phyloP scores from a whole-genome alignment of 2,797 vertebrate species.

The Typhlichthys subterraneus region DNA sequence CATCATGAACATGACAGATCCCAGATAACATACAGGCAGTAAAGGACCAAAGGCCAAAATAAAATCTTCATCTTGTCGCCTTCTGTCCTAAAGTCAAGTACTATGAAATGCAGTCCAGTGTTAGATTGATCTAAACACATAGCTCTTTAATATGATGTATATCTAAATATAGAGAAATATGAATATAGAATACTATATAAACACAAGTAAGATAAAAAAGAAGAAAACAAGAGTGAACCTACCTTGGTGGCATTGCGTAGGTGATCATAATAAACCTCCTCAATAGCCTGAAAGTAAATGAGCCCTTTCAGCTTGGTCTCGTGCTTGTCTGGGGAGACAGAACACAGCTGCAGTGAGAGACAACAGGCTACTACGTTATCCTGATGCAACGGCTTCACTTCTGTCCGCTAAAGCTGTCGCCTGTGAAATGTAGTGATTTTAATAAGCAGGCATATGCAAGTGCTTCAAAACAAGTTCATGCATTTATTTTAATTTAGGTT shows the following conservation, averaged over 20 bases:
- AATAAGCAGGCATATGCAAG: not conserved
- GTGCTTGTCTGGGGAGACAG: constrained; percentile 85
- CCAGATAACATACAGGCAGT: no score
- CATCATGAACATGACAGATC: no score
- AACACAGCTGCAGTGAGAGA: constrained; percentile 53
- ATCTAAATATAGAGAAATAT: no score
- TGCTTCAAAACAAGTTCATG: no score
- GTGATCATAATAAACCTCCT: constrained; percentile 97
- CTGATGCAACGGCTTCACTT: constrained; percentile 66
- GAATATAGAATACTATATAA: no score
- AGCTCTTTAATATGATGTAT: no score
- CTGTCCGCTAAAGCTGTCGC: not conserved
- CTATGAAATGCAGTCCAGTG: no score
- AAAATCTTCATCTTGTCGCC: no score
- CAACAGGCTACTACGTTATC: constrained; percentile 50
- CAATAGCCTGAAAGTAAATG: constrained; percentile 97
- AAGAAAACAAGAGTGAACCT: constrained; percentile 22
- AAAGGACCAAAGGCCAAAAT: no score
- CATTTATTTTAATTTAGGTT: no score
- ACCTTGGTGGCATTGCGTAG: constrained; percentile 96
- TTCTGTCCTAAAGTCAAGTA: no score
- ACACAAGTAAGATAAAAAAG: not conserved
- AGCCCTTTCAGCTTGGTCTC: constrained; percentile 96
- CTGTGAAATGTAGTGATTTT: not conserved
- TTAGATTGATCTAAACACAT: no score